Percentiles rank a stretch among this genome's conserved stretches.
These are phyloP conservation scores for Pogoniulus pusillus DNA, from an alignment of 2,797 vertebrate genomes.

Conservation along the genomic window DNA sequence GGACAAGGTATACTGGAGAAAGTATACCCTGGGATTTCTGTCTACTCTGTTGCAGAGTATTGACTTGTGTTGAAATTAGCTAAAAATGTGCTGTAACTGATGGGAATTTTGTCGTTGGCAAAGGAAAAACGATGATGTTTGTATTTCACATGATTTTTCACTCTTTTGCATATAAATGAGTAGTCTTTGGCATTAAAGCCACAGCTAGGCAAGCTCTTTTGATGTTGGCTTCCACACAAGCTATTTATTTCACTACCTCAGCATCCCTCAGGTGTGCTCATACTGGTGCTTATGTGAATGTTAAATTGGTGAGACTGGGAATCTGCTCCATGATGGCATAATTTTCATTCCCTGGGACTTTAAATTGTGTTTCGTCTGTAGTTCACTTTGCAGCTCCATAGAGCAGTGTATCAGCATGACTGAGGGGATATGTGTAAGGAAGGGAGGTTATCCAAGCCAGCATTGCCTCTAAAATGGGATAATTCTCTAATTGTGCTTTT, in stretches of 20 bases:
- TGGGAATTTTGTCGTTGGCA: neutral
- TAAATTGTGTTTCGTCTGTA: neutral
- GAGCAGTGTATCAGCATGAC: neutral
- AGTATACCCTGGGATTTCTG: neutral
- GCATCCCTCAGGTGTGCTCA: neutral
- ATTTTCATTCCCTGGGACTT: neutral
- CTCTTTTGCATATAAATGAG: neutral
- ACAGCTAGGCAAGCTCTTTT: neutral
- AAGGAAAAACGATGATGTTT: neutral
- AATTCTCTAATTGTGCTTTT: neutral
- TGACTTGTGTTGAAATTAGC: neutral
- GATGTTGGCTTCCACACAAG: neutral
- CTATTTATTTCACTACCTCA: too few species aligned
- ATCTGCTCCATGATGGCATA: fast-evolving
- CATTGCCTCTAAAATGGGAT: neutral
- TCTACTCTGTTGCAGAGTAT: neutral
- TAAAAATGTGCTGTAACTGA: neutral
- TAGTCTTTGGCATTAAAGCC: neutral
- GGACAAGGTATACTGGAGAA: neutral
- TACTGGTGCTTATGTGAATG: neutral
- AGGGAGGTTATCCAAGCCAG: neutral
- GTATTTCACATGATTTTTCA: neutral
- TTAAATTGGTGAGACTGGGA: fast-evolving
- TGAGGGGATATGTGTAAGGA: neutral
- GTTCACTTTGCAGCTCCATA: neutral